Conservation (phyloP, 2,113 vertebrate species). For the Charina bottae region DNA sequence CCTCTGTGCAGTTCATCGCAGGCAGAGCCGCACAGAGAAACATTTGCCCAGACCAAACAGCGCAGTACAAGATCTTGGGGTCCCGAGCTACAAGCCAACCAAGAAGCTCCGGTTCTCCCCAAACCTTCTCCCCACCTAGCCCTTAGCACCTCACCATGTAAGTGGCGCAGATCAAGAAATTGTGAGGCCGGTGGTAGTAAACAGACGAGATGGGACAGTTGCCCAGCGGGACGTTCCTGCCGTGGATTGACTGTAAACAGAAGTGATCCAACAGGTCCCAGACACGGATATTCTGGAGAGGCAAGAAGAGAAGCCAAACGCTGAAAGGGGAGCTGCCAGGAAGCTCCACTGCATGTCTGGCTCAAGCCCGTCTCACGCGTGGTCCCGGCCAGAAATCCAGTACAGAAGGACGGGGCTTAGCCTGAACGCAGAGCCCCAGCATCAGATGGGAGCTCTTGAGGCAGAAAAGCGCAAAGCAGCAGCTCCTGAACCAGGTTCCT, state of each 20-base stretch:
- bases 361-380: neutral
- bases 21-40: too few relatives aligned
- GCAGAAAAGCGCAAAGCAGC: too few relatives aligned
- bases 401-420: too few relatives aligned
- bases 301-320: neutral
- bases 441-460: too few relatives aligned
- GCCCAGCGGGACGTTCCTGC: slow-evolving; percentile 14
- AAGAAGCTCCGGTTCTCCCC: too few relatives aligned
- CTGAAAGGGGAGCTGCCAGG: neutral
- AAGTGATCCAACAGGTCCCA: slow-evolving; percentile 35
- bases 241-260: slow-evolving; percentile 46
- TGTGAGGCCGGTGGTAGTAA: slow-evolving; percentile 1
- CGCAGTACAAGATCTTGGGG: too few relatives aligned
- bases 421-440: too few relatives aligned
- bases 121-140: neutral
- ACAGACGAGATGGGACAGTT: slow-evolving; percentile 7
- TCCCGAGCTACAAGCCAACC: too few relatives aligned
- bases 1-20: too few relatives aligned
- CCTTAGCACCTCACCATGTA: neutral
- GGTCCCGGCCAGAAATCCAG: neutral
- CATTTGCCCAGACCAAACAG: too few relatives aligned
- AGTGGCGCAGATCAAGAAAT: neutral
- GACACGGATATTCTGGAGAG: slow-evolving; percentile 51
- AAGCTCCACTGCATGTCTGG: too few relatives aligned
- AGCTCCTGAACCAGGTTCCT: too few relatives aligned